Conservation (phyloP, 2,888 invertebrate species). For the Torymus auratus region DNA sequence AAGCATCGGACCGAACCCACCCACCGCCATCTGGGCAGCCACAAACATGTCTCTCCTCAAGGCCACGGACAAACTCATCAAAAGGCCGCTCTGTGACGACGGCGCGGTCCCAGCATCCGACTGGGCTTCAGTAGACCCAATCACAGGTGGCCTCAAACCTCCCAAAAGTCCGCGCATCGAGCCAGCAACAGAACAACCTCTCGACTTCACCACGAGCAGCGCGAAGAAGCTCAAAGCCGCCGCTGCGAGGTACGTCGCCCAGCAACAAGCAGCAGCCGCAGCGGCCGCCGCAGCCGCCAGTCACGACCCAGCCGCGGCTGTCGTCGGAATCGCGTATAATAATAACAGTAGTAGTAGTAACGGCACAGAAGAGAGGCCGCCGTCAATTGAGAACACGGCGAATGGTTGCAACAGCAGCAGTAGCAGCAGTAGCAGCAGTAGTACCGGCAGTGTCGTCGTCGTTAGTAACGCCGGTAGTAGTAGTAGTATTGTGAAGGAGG, state of each 20-base stretch:
- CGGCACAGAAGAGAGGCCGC: slow-evolving; percentile 64
- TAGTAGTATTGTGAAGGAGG: too few relatives aligned
- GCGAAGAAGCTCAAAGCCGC: slow-evolving; percentile 70
- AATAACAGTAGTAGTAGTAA: too few relatives aligned
- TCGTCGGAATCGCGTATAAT: slow-evolving; percentile 14
- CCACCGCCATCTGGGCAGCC: slow-evolving; percentile 75
- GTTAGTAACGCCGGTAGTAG: slow-evolving; percentile 9
- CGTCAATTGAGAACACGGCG: slow-evolving; percentile 63
- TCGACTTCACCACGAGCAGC: slow-evolving; percentile 73
- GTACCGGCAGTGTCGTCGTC: slow-evolving; percentile 59
- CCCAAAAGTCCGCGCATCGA: slow-evolving; percentile 64
- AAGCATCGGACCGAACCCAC: slow-evolving; percentile 75
- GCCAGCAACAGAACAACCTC: slow-evolving; percentile 71
- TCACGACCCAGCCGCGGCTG: slow-evolving; percentile 5
- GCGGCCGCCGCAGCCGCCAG: slow-evolving; percentile 27
- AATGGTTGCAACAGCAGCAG: slow-evolving; percentile 57
- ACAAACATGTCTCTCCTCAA: slow-evolving; percentile 75
- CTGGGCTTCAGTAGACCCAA: slow-evolving; percentile 65
- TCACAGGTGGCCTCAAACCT: slow-evolving; percentile 64
- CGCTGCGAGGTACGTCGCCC: slow-evolving; percentile 57
- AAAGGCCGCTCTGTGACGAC: slow-evolving; percentile 71
- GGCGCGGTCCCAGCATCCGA: slow-evolving; percentile 54
- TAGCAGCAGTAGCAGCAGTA: slow-evolving; percentile 65
- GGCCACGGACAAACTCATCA: slow-evolving; percentile 72
- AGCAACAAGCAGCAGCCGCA: slow-evolving; percentile 52